Evolutionary conservation across 2,797 vertebrate genomes (phyloP).

Genomic region (Amazonetta brasiliensis): DNA sequence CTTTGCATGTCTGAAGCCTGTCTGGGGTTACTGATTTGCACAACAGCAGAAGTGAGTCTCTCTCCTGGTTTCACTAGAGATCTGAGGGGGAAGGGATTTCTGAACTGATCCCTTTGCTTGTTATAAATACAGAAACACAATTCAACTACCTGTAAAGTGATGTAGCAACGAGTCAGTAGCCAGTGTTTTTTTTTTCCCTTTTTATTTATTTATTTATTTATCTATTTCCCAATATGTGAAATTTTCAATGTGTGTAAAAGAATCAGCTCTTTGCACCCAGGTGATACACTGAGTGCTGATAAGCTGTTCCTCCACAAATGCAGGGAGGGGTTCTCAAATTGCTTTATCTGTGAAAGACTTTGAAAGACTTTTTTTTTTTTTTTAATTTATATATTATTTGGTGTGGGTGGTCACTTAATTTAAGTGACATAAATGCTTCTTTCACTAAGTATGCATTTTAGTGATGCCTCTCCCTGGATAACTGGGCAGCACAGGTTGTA

Average conservation of each 20-base stretch:
- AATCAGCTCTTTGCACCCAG: background rate
- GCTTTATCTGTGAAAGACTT: background rate
- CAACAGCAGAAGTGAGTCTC: background rate
- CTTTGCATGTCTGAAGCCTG: background rate
- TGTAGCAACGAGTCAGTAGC: background rate
- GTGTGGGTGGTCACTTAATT: background rate
- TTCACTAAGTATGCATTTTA: background rate
- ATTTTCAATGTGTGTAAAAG: background rate
- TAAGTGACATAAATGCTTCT: background rate
- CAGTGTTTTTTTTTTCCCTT: background rate
- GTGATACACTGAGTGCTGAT: background rate
- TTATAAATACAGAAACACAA: background rate
- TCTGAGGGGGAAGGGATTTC: background rate
- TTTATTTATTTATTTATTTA: background rate
- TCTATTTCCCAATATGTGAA: background rate
- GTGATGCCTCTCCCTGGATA: background rate
- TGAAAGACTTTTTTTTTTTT: rapidly evolving
- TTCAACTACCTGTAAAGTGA: background rate
- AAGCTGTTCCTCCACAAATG: background rate
- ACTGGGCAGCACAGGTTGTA: background rate
- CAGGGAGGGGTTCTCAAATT: background rate
- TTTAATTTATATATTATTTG: no score
- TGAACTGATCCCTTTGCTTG: background rate
- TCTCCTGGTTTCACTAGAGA: background rate
- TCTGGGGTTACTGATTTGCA: background rate